A percentile compares a stretch with the other conserved stretches of the same genome.
Conservation (phyloP, 2,888 invertebrate species). For the Drosophila lacicola region DNA sequence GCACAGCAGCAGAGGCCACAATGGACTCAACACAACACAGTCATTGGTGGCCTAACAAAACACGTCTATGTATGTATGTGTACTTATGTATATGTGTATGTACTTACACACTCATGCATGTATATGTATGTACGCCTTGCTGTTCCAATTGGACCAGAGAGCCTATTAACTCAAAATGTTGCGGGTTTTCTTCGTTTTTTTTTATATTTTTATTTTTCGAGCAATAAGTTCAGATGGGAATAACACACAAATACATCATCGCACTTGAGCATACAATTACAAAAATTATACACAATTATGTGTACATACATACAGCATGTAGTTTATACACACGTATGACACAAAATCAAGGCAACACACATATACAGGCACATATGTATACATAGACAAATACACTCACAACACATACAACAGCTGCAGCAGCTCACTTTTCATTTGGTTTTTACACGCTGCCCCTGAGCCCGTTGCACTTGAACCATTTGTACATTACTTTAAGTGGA, state of each 20-base stretch:
- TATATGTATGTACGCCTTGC: constrained; percentile 28
- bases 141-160: constrained; percentile 55
- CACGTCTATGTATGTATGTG: constrained; percentile 29
- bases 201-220: background rate
- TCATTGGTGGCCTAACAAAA: constrained; percentile 45
- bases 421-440: constrained; percentile 58
- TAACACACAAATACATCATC: constrained; percentile 15
- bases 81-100: constrained; percentile 12
- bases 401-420: constrained; percentile 57
- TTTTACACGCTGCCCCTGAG: constrained; percentile 34
- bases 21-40: constrained; percentile 50
- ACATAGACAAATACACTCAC: constrained; percentile 39
- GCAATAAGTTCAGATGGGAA: constrained; percentile 8
- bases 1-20: constrained; percentile 53
- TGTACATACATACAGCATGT: constrained; percentile 25
- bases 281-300: constrained; percentile 41
- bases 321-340: constrained; percentile 54
- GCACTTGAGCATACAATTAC: constrained; percentile 24
- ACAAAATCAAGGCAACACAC: constrained; percentile 63
- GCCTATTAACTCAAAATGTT: constrained; percentile 21
- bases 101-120: constrained; percentile 21
- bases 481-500: constrained; percentile 18
- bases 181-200: constrained; percentile 9
- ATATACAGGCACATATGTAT: constrained; percentile 33
- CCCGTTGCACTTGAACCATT: constrained; percentile 10